Evolutionary conservation across 2,113 vertebrate genomes (phyloP).

Genomic region (Bolborhynchus lineola): DNA sequence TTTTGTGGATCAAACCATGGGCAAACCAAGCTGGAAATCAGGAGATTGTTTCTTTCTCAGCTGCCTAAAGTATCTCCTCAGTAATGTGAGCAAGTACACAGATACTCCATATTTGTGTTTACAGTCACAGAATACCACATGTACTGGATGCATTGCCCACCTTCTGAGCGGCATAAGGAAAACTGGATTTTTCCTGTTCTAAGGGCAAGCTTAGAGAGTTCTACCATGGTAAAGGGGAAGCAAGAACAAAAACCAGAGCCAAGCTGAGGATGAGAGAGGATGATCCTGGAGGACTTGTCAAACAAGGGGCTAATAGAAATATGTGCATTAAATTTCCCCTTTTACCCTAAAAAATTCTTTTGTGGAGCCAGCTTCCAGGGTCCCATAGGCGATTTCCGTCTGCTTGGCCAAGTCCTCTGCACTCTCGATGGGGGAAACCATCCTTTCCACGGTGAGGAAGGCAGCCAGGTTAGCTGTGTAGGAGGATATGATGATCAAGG

Average conservation of each 20-base stretch:
- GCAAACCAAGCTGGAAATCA: constrained; percentile 37
- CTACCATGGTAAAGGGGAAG: background rate
- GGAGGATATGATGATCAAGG: constrained; percentile 98
- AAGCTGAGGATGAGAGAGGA: background rate
- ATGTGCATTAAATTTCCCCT: background rate
- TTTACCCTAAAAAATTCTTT: constrained; percentile 98
- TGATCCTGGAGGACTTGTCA: background rate
- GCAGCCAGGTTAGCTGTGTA: constrained; percentile 98
- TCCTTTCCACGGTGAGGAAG: constrained; percentile 97
- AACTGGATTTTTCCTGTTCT: background rate
- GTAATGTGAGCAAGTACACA: background rate
- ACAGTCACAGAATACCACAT: background rate
- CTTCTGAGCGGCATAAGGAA: background rate
- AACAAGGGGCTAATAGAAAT: background rate
- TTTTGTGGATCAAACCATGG: background rate
- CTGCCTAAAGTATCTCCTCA: background rate
- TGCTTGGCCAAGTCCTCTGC: constrained; percentile 98
- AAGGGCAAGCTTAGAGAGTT: background rate
- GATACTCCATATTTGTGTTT: constrained; percentile 15
- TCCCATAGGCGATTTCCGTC: constrained; percentile 96
- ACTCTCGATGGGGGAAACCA: constrained; percentile 99
- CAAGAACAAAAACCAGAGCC: background rate
- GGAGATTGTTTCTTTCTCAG: background rate
- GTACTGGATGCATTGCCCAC: background rate
- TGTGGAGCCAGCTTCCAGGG: constrained; percentile 94